Conservation (phyloP, 2,888 invertebrate species). For the Lithophane ornitopus region DNA sequence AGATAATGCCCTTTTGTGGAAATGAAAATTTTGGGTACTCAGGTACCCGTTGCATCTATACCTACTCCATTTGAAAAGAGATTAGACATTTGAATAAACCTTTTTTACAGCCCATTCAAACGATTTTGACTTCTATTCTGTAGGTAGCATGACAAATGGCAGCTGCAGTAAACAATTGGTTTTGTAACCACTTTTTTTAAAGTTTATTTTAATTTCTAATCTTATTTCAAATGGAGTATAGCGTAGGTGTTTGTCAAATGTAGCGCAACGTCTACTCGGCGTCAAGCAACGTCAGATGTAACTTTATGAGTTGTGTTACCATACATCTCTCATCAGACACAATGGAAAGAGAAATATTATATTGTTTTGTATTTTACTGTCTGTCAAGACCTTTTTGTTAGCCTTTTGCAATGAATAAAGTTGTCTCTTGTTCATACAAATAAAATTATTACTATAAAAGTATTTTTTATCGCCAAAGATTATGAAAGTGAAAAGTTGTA, state of each 20-base stretch:
- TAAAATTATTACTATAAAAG: not conserved
- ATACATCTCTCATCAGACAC: no score
- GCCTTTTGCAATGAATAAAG: not conserved
- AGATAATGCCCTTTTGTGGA: not conserved
- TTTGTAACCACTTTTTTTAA: no score
- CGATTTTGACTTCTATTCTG: no score
- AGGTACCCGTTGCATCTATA: not conserved
- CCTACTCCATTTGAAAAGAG: no score
- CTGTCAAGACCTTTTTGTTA: not conserved
- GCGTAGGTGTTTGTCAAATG: not conserved
- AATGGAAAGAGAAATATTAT: not conserved
- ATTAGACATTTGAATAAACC: no score
- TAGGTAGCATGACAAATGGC: no score
- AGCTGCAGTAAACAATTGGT: no score
- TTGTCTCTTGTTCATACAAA: not conserved
- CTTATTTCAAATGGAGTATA: no score
- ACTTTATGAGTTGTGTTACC: not conserved
- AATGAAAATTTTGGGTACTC: no score
- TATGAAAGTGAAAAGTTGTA: not conserved
- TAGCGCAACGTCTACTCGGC: not conserved
- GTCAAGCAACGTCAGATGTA: not conserved
- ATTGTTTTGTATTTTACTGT: not conserved
- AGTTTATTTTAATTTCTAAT: no score
- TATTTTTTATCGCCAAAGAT: constrained; percentile 15
- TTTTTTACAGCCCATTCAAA: no score